Evolutionary conservation across 1,140 invertebrate species (phyloP), one percentile per base, ranked within the genome.

Genomic region (Trichogramma pretiosum): DNA sequence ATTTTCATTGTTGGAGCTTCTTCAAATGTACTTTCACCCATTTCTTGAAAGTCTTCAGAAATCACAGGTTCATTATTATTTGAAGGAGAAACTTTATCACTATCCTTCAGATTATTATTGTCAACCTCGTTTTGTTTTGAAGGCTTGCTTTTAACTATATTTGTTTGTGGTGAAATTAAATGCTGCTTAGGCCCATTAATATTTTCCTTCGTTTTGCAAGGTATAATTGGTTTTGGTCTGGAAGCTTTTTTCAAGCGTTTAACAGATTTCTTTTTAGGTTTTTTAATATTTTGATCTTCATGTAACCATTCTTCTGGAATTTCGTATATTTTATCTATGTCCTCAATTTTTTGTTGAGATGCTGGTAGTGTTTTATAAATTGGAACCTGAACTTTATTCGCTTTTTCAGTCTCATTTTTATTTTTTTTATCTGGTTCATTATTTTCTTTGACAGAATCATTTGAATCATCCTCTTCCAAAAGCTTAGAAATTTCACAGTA

Each of bases 281-380:
- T 49, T 45, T 42, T 49, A 32, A 5, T 18, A 19, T 28, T 46
- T 32, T 46, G 14, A 10, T 17, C 17, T 21, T n/a, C 34, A 13
- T 51, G 43, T 30, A 46, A 43, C 21, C 46, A 38, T 23, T 46
- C 35, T 30, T 53, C 48, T n/a, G 44, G 38, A 44, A 57, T 57
- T 34, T 57, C 51, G 44, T 57, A 60, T 19, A 57, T 38, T 41
- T 56, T 30, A 19, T 54, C 51, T 38, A 49, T 51, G 33, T 52
- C 45, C 33, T 53, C 22, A 9, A 37, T 5, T 26, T 40, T 50
- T 19, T 50, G 42, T 40, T 50, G 28, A 21, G 42, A 45, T n/a
- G n/a, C n/a, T n/a, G n/a, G n/a, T n/a, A n/a, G n/a, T n/a, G n/a
- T n/a, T n/a, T n/a, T n/a, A n/a, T n/a, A n/a, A n/a, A n/a, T n/a